Evolutionary conservation across 1,140 invertebrate species (phyloP).

Genomic region (Zaprionus camerounensis): DNA sequence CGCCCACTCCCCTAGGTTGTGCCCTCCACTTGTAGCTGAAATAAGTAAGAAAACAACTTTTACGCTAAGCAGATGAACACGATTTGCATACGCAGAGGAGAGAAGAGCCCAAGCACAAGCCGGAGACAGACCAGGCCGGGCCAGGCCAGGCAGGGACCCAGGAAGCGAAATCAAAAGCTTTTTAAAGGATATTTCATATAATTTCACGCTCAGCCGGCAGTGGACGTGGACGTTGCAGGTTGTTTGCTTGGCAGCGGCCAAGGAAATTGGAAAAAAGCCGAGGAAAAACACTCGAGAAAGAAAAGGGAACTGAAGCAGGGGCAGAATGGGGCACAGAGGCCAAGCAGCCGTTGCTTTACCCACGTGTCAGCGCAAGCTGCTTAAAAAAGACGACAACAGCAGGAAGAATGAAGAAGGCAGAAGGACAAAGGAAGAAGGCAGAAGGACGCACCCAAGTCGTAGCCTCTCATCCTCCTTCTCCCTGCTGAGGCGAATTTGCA

Average conservation of each 20-base stretch:
- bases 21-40: conserved; percentile 41
- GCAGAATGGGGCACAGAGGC: background rate
- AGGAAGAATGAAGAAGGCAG: background rate
- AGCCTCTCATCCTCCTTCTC: background rate
- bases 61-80: conserved; percentile 77
- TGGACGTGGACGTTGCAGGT: conserved; percentile 31
- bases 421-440: background rate
- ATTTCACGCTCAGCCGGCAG: conserved; percentile 55
- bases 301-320: background rate
- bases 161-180: conserved; percentile 77
- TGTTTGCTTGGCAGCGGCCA: conserved; percentile 60
- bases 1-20: conserved; percentile 1
- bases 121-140: too few relatives aligned
- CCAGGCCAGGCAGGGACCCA: background rate
- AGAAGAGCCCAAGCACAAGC: conserved; percentile 5
- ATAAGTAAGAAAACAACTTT: conserved; percentile 78
- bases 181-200: conserved; percentile 81
- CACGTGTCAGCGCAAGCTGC: conserved; percentile 72
- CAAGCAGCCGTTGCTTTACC: conserved; percentile 71
- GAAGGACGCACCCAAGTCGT: conserved; percentile 2
- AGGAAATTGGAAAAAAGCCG: conserved; percentile 56
- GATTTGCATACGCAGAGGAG: conserved; percentile 70
- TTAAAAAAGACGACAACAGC: conserved; percentile 49
- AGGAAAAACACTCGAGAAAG: background rate
- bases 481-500: conserved; percentile 61